Evolutionary conservation across 2,113 vertebrate genomes (phyloP).

Genomic region (Indicator maculatus): DNA sequence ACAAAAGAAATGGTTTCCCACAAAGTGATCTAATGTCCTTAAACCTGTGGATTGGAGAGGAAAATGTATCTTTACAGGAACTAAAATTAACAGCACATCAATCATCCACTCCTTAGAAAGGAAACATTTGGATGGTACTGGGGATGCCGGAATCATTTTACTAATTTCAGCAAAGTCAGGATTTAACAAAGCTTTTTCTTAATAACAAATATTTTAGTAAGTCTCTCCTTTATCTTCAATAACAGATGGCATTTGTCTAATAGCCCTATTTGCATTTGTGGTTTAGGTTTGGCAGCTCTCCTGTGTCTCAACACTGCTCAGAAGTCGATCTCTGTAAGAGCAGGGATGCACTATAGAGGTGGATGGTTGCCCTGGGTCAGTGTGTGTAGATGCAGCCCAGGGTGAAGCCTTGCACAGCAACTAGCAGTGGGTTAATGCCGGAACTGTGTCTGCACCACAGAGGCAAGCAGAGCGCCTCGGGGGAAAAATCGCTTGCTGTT

Average conservation of each 20-base stretch:
- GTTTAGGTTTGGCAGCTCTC: not conserved
- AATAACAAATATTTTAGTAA: slow-evolving; percentile 1
- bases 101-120: not conserved
- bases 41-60: slow-evolving; percentile 3
- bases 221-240: not conserved
- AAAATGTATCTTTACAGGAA: slow-evolving; percentile 33
- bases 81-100: slow-evolving; percentile 43
- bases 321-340: not conserved
- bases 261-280: not conserved
- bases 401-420: not conserved
- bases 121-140: not conserved
- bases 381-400: rapidly evolving
- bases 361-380: not conserved
- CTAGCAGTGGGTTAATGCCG: not conserved
- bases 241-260: not conserved
- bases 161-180: not conserved
- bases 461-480: not conserved
- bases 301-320: not conserved
- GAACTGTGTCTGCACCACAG: not conserved
- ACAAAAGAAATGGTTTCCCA: slow-evolving; percentile 36
- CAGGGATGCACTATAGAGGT: rapidly evolving
- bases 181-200: slow-evolving; percentile 1
- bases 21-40: slow-evolving; percentile 42
- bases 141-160: not conserved
- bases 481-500: slow-evolving; percentile 37